Base-by-base conservation (phyloP, 1,140 invertebrate species). In the Acyrthosiphon pisum region DNA sequence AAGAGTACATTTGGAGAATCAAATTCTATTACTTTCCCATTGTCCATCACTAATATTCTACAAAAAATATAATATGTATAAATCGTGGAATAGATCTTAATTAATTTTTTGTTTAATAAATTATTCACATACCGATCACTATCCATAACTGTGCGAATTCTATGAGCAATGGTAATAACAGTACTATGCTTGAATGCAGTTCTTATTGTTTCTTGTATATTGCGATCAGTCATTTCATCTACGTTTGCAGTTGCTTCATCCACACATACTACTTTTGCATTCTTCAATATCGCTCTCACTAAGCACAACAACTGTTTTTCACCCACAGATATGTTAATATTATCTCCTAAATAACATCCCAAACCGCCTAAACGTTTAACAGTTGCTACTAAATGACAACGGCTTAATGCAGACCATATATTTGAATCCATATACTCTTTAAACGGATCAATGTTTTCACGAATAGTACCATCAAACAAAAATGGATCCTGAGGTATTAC, bases 211-310 rank as follows among this genome's bases (percentile, higher is more conserved):
- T 97, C 95, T 95, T 99, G 98, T 94, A 99, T 98, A 84, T 97
- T 96, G 93, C 97, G 96, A 95, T 99, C 98, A 1, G 98, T 99
- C 94, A 98, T 97, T 93, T 97, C 96, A 95, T 99, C 99, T 83
- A 99, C 96, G 95, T 98, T 98, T 1, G 99, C 98, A 4, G 99
- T 99, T 3, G 98, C 99, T 96, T 99, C 99, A 95, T 99, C 99
- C 91, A 99, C 97, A 94, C 98, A 97, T 20, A 99, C 95, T 95
- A 98, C 97, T 95, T 98, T 98, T 37, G 98, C 96, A 95, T 98
- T 98, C 91, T 98, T 97, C 11, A 99, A 96, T 50, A 99, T 95
- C 89, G 98, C 98, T 94, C 98, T 96, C 0, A 97, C 97, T 90
- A 99, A 96, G 95, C 98, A 99, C 83, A 99, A 95, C 90, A 99